phyloP scores from a whole-genome alignment of 2,113 vertebrate genomes.

The Coptodon rendalli region DNA sequence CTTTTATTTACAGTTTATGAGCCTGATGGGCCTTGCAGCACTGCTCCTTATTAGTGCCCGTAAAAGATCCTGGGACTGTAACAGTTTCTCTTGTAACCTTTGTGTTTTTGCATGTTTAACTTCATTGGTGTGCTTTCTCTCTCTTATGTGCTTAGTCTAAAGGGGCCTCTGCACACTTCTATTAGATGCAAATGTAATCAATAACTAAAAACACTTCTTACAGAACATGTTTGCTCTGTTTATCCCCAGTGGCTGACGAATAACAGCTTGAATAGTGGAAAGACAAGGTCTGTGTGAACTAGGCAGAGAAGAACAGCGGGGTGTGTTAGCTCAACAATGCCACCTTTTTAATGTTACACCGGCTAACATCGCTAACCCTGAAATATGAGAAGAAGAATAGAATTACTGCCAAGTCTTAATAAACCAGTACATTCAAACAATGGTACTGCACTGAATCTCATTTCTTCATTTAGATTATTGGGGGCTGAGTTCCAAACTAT shows the following conservation, averaged over 20 bases:
- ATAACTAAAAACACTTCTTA: background rate
- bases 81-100: background rate
- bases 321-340: background rate
- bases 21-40: background rate
- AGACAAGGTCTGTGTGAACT: background rate
- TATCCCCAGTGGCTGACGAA: background rate
- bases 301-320: background rate
- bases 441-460: background rate
- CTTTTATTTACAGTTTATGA: background rate
- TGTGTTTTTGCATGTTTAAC: background rate
- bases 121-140: background rate
- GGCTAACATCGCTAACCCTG: background rate
- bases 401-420: background rate
- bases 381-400: background rate
- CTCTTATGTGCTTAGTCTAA: background rate
- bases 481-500: background rate
- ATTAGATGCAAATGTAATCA: background rate
- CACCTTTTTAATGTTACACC: background rate
- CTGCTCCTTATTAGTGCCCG: background rate
- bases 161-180: background rate
- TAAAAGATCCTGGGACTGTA: background rate
- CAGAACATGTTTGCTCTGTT: background rate
- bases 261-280: background rate
- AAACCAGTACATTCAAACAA: background rate
- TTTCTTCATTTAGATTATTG: background rate